These are phyloP conservation scores for Pachyramphus minor DNA, from an alignment of 2,113 vertebrate genomes.

Conservation along the genomic window DNA sequence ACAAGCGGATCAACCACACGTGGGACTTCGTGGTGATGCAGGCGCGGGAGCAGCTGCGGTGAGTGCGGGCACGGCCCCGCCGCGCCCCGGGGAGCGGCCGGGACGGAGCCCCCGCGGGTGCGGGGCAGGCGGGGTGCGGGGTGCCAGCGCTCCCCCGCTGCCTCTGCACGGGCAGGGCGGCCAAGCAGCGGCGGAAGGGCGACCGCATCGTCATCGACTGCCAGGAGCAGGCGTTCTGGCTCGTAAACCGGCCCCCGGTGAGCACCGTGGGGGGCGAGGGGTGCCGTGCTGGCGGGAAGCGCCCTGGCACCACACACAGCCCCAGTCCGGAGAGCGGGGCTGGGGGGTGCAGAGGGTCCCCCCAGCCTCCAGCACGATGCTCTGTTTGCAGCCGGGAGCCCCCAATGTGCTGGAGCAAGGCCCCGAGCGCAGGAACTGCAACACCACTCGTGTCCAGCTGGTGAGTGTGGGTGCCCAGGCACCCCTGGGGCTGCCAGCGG, in stretches of 20 bases:
- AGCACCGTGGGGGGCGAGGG: background rate
- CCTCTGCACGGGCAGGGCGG: constrained; percentile 76
- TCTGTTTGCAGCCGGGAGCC: constrained; percentile 75
- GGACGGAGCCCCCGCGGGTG: background rate
- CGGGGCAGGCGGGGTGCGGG: background rate
- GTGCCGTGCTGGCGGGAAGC: background rate
- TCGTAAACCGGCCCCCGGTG: constrained; percentile 90
- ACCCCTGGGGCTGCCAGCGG: accelerated
- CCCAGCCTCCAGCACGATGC: background rate
- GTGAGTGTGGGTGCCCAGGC: constrained; percentile 62
- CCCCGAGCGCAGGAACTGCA: constrained; percentile 74
- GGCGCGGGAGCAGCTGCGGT: constrained; percentile 93
- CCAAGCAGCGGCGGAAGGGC: constrained; percentile 87
- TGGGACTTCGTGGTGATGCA: constrained; percentile 98
- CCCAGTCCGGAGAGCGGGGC: background rate
- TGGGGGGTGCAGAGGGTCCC: accelerated
- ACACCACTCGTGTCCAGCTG: constrained; percentile 67
- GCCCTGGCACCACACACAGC: background rate
- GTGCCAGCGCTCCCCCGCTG: background rate
- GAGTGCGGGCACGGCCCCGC: background rate
- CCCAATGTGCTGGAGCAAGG: constrained; percentile 80
- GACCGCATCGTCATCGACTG: constrained; percentile 92
- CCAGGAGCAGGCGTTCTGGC: constrained; percentile 94
- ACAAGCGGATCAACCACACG: constrained; percentile 88
- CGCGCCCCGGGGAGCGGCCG: background rate